Evolutionary conservation across 2,113 vertebrate species (phyloP).

Genomic region (Notechis scutatus): DNA sequence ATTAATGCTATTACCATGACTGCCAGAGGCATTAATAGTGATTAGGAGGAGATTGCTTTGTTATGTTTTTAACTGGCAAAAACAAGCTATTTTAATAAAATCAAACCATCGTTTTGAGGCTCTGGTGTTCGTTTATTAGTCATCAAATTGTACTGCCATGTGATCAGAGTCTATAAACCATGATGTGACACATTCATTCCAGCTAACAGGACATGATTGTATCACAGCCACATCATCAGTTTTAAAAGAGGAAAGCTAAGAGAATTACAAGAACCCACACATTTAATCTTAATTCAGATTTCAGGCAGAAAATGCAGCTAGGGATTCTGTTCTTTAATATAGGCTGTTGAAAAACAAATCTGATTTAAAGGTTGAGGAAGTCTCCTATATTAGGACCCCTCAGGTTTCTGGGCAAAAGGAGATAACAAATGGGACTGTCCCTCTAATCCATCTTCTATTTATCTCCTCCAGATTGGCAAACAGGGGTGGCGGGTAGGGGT

Average conservation of each 20-base stretch:
- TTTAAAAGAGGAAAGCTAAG: slow-evolving; percentile 27
- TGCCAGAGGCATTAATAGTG: slow-evolving; percentile 58
- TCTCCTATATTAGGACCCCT: not conserved
- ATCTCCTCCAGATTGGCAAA: not conserved
- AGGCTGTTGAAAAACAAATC: not conserved
- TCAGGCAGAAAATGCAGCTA: slow-evolving; percentile 13
- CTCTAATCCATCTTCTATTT: not conserved
- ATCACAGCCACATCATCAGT: slow-evolving; percentile 35
- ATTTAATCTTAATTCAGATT: slow-evolving; percentile 31
- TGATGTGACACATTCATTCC: slow-evolving; percentile 14
- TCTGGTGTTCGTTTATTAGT: slow-evolving; percentile 56
- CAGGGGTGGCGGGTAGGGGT: accelerated
- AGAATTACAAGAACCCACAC: not conserved
- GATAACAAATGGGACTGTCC: not conserved
- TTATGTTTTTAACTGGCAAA: slow-evolving; percentile 59
- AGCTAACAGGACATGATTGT: slow-evolving; percentile 44
- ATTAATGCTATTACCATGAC: slow-evolving; percentile 55
- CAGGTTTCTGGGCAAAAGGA: not conserved
- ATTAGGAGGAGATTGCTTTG: slow-evolving; percentile 63
- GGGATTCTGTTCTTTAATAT: not conserved
- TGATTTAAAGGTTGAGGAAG: not conserved
- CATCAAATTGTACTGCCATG: slow-evolving; percentile 54
- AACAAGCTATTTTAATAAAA: slow-evolving; percentile 58
- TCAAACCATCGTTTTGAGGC: slow-evolving; percentile 50
- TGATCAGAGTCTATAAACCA: slow-evolving; percentile 35